Evolutionary conservation across 2,797 vertebrate genomes (phyloP), one percentile per base, ranked within the genome.

Genomic region (Molossus molossus): DNA sequence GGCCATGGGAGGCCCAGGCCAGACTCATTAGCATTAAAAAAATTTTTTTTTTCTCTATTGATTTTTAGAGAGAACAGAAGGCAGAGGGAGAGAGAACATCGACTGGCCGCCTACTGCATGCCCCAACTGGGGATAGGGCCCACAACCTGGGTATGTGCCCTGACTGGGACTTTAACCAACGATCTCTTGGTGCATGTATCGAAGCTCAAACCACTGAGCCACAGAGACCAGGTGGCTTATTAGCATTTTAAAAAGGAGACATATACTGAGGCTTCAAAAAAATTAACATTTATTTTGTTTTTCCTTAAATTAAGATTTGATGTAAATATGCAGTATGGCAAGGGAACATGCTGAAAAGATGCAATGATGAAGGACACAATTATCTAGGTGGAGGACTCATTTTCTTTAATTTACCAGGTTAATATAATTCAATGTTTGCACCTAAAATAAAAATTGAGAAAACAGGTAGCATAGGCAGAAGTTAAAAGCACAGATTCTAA

Each of bases 271-370:
- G 50, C 7, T 75, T 67, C 92, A 82, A 87, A 90, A 88, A 65
- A 73, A 53, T 65, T 70, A 58, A 83, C 60, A 33, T 50, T 69
- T 64, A 20, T 86, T 83, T 73, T 82, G 29, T 67, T 89, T 21
- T 69, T 75, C 50, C 33, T 62, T 92, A 87, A 57, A 77, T 70
- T 62, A 92, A 87, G 25, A 76, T 62, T 62, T 83, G 11, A 48
- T 82, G 5, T 73, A 93, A 93, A 67, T 53, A 83, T 72, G 40
- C 3, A 3, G 12, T 62, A 77, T 21, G n/a, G 45, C 33, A 92
- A 83, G 9, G 11, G 40, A 69, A 77, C 21, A 76, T 48, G 21
- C 9, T 76, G 25, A 65, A 64, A 82, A 76, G 25, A 55, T 23
- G 8, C 27, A 84, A 65, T 93, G 40, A 80, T 57, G 23, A 87